Base-by-base conservation (phyloP, 2,797 vertebrate genomes). In the Phrynocephalus vlangalii region DNA sequence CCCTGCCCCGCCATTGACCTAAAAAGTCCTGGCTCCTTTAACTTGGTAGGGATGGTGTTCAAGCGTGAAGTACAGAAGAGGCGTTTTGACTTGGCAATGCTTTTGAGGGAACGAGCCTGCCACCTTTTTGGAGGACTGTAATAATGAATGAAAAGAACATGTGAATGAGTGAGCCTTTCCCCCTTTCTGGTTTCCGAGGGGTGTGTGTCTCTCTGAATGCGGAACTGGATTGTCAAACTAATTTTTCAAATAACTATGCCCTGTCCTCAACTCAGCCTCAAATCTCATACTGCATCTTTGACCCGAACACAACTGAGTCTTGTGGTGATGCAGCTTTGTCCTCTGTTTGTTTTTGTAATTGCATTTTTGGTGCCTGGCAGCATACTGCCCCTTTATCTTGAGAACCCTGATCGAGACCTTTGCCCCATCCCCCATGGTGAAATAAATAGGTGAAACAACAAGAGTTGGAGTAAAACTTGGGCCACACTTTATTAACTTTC, bases 241-340 rank as follows among this genome's bases (percentile, higher is more conserved):
- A 71, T 24, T 86, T 81, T 48, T 6, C 26, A 66, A 18, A 48
- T 63, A n/a, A 86, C 38, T 44, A 73, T 6, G 18, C 22, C 5
- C 68, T 44, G 33, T n/a, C 30, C 56, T 73, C 80, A 86, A 60
- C 68, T 68, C 33, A 86, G 6, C 28, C 60, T 78, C 60, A 85
- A 24, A 81, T 56, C 52, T 56, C 52, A 56, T 13, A 56, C 67
- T 44, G 8, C 68, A 44, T 18, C 24, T 72, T 1, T 7, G 44
- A 52, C 24, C 73, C 56, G 50, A 79, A 6, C 8, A 11, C 24
- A 33, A 7, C 48, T 56, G 20, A 79, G 10, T 56, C 28, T 73
- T 63, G 33, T 9, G 85, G 38, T 63, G 16, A 81, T 22, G 33
- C 18, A 66, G 48, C 78, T 30, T n/a, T 0, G 1, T 20, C 44